These are phyloP conservation scores for Darevskia nairensis DNA, from an alignment of 2,797 vertebrate species.

Conservation along the genomic window DNA sequence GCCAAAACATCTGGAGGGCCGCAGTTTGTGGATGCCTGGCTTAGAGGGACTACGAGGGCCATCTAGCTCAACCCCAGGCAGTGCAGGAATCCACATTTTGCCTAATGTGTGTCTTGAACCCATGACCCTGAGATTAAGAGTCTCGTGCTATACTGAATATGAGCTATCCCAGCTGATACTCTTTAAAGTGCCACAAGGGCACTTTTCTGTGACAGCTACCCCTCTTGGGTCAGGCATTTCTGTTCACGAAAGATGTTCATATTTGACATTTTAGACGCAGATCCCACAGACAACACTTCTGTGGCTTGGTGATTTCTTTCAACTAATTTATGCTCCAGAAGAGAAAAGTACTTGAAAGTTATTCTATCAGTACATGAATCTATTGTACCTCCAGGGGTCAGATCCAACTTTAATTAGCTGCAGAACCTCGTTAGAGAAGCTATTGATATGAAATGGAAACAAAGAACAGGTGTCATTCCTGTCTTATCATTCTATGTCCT, in stretches of 20 bases:
- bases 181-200: not conserved
- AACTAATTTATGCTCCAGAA: not conserved
- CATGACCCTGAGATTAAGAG: too few species aligned
- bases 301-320: not conserved
- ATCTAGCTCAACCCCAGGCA: too few species aligned
- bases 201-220: not conserved
- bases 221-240: not conserved
- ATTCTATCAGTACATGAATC: not conserved
- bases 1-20: too few species aligned
- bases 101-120: too few species aligned
- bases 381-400: constrained; percentile 25
- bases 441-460: constrained; percentile 10
- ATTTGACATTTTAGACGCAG: not conserved
- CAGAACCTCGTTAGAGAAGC: constrained; percentile 8
- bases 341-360: not conserved
- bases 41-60: too few species aligned
- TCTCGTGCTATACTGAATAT: too few species aligned
- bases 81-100: too few species aligned
- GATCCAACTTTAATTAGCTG: not conserved
- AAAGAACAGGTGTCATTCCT: constrained; percentile 2
- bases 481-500: not conserved
- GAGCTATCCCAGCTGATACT: not conserved
- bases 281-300: not conserved
- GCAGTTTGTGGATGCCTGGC: too few species aligned
- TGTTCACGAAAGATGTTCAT: not conserved